Conservation (phyloP, 1,140 invertebrate species). For the Conopomorpha cramerella region DNA sequence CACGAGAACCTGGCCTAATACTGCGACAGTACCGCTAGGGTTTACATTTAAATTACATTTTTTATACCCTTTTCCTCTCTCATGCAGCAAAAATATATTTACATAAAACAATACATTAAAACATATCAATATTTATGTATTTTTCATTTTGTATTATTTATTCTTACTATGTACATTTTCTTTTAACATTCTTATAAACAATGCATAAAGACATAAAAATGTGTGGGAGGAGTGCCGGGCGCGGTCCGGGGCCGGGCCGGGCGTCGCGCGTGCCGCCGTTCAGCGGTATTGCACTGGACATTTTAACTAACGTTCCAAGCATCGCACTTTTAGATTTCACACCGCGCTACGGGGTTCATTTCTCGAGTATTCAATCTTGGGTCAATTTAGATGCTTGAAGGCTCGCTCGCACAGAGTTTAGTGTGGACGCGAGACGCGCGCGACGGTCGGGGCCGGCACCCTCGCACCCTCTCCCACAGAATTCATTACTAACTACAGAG, state of each 20-base stretch:
- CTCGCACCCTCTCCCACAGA: too few relatives aligned
- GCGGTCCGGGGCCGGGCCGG: too few relatives aligned
- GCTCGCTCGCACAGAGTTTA: too few relatives aligned
- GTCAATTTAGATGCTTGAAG: too few relatives aligned
- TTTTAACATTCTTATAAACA: slow-evolving; percentile 53
- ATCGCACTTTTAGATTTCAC: too few relatives aligned
- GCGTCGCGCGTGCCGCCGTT: neutral
- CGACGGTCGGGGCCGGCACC: too few relatives aligned
- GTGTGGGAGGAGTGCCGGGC: slow-evolving; percentile 13
- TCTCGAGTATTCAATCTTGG: too few relatives aligned
- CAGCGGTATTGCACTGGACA: neutral
- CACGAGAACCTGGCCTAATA: neutral
- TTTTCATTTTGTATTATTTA: slow-evolving; percentile 22
- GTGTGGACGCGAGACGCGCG: too few relatives aligned
- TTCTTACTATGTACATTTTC: slow-evolving; percentile 37
- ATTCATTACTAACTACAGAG: too few relatives aligned
- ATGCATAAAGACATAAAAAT: slow-evolving; percentile 46
- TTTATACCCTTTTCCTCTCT: slow-evolving; percentile 43
- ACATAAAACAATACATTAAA: slow-evolving; percentile 36
- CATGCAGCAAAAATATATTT: slow-evolving; percentile 37
- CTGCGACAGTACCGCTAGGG: neutral
- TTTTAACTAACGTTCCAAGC: too few relatives aligned
- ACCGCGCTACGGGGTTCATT: too few relatives aligned
- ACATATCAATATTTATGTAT: slow-evolving; percentile 23
- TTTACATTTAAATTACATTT: slow-evolving; percentile 6